Evolutionary conservation across 2,888 invertebrate species (phyloP), one percentile per base, ranked within the genome.

Genomic region (Scelioninae gen. 1): DNA sequence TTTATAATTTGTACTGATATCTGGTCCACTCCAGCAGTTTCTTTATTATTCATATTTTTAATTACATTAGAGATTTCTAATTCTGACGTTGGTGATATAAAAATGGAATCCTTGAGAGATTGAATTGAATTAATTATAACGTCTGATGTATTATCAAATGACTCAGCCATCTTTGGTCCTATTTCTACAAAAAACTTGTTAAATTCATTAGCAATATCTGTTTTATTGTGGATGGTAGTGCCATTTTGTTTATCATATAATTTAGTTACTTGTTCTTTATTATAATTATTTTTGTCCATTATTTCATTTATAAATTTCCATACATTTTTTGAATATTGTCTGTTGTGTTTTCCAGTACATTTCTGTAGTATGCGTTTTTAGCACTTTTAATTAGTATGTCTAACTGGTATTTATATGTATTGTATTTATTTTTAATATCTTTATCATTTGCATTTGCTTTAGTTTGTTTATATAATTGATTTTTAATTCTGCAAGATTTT

Each of bases 11-110:
- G 38, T 11, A 62, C n/a, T 13, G 62, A 31, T 11, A 71, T 71
- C 6, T 71, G 8, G 15, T 71, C 60, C 5, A 71, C n/a, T 16
- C 71, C 71, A 29, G 60, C 38, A 5, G 71, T 40, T 40, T 71
- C 60, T 29, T 60, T 71, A 11, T 16, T 47, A 55, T 69, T 69
- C 47, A 58, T 45, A 29, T 29, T n/a, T 7, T 56, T 56, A 8
- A 69, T 58, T 5, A 55, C 58, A 0, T 58, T 47, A 5, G 32
- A 8, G 8, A 69, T 32, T 69, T 69, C 58, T 15, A n/a, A 5
- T 56, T 68, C 32, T 7, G 31, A n/a, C 11, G 66, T 66, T 6
- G 66, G 40, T 9, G 10, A 15, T 5, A 49, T 15, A 16, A 49
- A 49, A 8, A 63, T 63, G 8, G 29, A 31, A 3, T 63, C 32